Evolutionary conservation across 1,140 invertebrate genomes (phyloP).

Genomic region (Physella acuta): DNA sequence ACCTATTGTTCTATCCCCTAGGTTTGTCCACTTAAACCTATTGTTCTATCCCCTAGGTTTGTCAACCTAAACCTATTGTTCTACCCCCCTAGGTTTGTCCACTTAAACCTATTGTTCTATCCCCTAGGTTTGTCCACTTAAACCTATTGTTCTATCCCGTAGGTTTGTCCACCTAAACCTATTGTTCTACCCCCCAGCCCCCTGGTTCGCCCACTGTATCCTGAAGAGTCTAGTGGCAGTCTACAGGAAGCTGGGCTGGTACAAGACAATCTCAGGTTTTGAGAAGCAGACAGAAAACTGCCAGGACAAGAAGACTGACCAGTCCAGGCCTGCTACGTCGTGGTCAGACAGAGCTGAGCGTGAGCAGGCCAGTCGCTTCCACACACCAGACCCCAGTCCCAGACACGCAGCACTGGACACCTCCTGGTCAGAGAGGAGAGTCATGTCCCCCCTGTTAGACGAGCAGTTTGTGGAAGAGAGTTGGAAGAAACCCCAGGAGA

Average conservation of each 20-base stretch:
- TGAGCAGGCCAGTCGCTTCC: background rate
- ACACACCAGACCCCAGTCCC: constrained; percentile 11
- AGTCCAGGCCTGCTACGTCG: background rate
- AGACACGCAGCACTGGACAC: background rate
- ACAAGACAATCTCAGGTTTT: background rate
- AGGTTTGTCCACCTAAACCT: no score
- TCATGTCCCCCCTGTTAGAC: background rate
- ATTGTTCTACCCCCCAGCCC: no score
- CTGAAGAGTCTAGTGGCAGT: constrained; percentile 12
- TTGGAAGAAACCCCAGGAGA: constrained; percentile 6
- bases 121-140: no score
- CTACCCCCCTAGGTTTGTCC: no score
- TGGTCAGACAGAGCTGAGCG: constrained; percentile 9
- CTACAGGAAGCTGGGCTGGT: constrained; percentile 9
- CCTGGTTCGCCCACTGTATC: background rate
- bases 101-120: no score
- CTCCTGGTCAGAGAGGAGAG: constrained; percentile 13
- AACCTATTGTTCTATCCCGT: no score
- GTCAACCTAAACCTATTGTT: no score
- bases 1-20: no score
- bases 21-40: no score
- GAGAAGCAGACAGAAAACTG: background rate
- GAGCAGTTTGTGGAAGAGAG: constrained; percentile 4
- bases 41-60: no score
- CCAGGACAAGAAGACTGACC: background rate